Base-by-base conservation (phyloP, 2,797 vertebrate species). In the Periparus ater region DNA sequence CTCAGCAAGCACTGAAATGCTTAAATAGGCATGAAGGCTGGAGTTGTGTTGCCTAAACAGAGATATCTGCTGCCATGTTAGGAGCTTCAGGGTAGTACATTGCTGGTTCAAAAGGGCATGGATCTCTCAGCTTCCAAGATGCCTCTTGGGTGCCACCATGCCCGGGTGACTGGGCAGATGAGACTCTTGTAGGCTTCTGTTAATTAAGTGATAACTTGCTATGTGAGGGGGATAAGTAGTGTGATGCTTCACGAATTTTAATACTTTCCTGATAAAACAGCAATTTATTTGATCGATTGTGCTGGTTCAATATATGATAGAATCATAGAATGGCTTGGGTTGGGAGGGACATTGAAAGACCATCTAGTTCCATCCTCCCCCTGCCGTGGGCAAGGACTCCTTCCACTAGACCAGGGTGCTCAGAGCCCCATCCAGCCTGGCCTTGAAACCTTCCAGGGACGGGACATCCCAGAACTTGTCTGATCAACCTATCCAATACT, bases 1-100 rank as follows among this genome's bases (percentile, higher is more conserved):
- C 87, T 95, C 54, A 27, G 2, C 78, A 76, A 91, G 55, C 66
- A 13, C 13, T 86, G 73, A 9, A 27, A n/a, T 88, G 91, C 77
- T 90, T 93, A 84, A 91, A 73, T 34, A 90, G 71, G 77, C 95
- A 36, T n/a, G 63, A 94, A 94, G 45, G 77, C 76, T 90, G 48
- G 66, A 76, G 71, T 6, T 81, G 55, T 67, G 58, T 90, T 94
- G 80, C 80, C 83, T 81, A 48, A 96, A 81, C 38, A 65, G n/a
- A 68, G 62, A 4, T 53, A 86, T 29, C 55, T 95, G 5, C 51
- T 86, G 80, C 86, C 34, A 5, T 10, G n/a, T 44, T 82, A 68
- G 45, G 71, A 91, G 40, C 83, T 84, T 58, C 38, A 81, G 67
- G 58, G 26, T 55, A 55, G 66, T 58, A 26, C 40, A 2, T 75